Base-by-base conservation (phyloP, 2,888 invertebrate species). In the Tipula helvola region DNA sequence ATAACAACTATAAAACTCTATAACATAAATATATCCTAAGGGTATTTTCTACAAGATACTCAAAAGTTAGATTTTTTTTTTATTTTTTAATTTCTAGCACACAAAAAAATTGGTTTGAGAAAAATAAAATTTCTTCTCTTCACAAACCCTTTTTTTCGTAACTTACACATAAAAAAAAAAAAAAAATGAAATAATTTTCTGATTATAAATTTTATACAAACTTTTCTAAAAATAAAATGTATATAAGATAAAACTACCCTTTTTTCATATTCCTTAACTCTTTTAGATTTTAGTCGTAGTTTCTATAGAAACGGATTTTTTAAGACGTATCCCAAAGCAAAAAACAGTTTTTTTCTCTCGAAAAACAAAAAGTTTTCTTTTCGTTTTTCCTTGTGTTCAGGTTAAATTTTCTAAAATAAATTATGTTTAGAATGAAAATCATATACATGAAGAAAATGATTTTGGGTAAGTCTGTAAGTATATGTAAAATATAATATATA, bases 21-120 rank as follows among this genome's bases (percentile, higher is more conserved):
- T 84, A 84, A 84, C 84, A 84, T 84, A 84, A 84, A 84, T 84
- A 84, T 84, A 84, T 84, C 84, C 84, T 84, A 84, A 84, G 84
- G 84, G 84, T 84, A 84, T 84, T 84, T 84, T 84, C 84, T 84
- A 84, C 84, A 84, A 84, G 84, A 84, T 84, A 84, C 84, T 84
- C 84, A 84, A 84, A 84, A 84, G 39, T 84, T 84, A 41, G 39
- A 84, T 39, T 28, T 71, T 71, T 39, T 71, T 71, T 71, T 71
- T 28, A n/a, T 71, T 71, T 71, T 71, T 28, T 71, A 71, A 71
- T 28, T 71, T 71, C 71, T 71, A 71, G 28, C 71, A 71, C 28
- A 71, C 71, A 36, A 84, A 41, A 41, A 84, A n/a, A n/a, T 84
- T 84, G 84, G 84, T 84, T 84, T 84, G 84, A 84, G 84, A 84